A percentile compares a stretch with the other conserved stretches of the same genome.
These are phyloP conservation scores for Nowickia ferox DNA, from an alignment of 2,888 invertebrate genomes.

Conservation along the genomic window DNA sequence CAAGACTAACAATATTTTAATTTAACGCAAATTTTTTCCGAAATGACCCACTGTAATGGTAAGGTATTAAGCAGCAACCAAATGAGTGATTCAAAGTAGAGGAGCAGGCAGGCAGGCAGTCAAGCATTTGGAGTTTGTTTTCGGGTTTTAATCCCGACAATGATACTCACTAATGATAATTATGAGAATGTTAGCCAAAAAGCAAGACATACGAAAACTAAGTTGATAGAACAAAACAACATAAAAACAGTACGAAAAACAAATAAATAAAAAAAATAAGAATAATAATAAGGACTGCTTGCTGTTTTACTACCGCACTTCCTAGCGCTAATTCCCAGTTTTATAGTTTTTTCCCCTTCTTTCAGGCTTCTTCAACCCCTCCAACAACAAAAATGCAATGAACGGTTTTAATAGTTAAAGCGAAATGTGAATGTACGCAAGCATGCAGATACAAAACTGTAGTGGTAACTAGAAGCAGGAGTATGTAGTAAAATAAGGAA, in stretches of 20 bases:
- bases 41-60: constrained; percentile 7
- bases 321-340: constrained; percentile 66
- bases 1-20: neutral
- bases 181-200: constrained; percentile 63
- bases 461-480: constrained; percentile 38
- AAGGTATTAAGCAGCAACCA: neutral
- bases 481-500: constrained; percentile 54
- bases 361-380: constrained; percentile 36
- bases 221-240: constrained; percentile 32
- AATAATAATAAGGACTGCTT: constrained; percentile 64
- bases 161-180: constrained; percentile 70
- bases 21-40: neutral
- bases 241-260: constrained; percentile 1
- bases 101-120: neutral
- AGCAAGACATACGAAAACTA: constrained; percentile 25
- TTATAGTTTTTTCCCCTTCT: constrained; percentile 71
- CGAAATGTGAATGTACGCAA: constrained; percentile 29
- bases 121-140: constrained; percentile 46
- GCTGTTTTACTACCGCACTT: constrained; percentile 74
- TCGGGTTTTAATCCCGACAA: constrained; percentile 72
- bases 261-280: neutral
- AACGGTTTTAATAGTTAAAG: constrained; percentile 51
- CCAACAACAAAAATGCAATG: constrained; percentile 45
- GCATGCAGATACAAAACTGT: constrained; percentile 48
- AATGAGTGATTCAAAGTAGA: neutral